A percentile compares a stretch with the other conserved stretches of the same genome.
These are phyloP conservation scores for Pseudopipra pipra DNA, from an alignment of 2,113 vertebrate genomes.

Conservation along the genomic window DNA sequence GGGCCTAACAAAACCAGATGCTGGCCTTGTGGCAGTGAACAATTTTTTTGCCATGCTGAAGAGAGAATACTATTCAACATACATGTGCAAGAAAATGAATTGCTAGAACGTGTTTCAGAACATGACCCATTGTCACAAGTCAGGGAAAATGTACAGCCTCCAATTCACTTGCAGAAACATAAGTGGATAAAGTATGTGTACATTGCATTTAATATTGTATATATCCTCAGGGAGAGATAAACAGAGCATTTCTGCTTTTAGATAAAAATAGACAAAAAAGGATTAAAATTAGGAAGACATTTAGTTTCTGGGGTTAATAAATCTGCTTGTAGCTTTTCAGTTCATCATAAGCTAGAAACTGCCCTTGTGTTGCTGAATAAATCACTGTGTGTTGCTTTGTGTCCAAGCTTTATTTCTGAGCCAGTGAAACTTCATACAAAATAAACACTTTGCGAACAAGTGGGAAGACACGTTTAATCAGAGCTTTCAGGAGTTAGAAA, in stretches of 20 bases:
- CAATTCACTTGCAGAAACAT: neutral
- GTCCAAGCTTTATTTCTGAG: constrained; percentile 4
- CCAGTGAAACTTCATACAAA: neutral
- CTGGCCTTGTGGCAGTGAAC: neutral
- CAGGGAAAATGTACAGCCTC: neutral
- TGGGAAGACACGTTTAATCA: constrained; percentile 4
- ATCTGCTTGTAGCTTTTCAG: neutral
- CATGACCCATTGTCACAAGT: neutral
- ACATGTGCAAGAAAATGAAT: neutral
- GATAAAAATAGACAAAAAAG: neutral
- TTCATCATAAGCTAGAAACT: neutral
- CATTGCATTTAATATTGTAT: neutral
- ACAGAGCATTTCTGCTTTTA: neutral
- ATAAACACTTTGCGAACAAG: neutral
- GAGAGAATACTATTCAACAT: neutral
- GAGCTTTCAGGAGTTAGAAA: neutral
- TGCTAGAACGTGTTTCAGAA: neutral
- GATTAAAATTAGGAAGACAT: neutral
- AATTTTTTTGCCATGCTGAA: neutral
- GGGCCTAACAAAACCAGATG: neutral
- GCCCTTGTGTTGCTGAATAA: neutral
- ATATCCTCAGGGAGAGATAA: neutral
- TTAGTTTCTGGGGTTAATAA: neutral
- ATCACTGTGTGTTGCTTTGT: constrained; percentile 4
- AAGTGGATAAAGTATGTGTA: neutral